Percentiles rank a stretch among this genome's conserved stretches.
Conservation (phyloP, 2,113 vertebrate species). For the western clawed frog (Xenopus tropicalis) region UCB_Xtro_10.0 CM004449.2:74479001-74479500, state of each 20-base stretch:
- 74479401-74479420: conserved; percentile 32
- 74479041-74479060: background rate
- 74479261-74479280: conserved; percentile 20
- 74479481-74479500: conserved; percentile 38
- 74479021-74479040: no score
- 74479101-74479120: background rate
- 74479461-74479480: conserved; percentile 12
- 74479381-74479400: conserved; percentile 42
- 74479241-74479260: conserved; percentile 19
- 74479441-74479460: conserved; percentile 33
- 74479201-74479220: conserved; percentile 11
- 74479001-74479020: no score
- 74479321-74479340: conserved; percentile 26
- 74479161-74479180: background rate
- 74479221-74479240: conserved; percentile 31
- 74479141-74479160: background rate
- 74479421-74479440: conserved; percentile 37
- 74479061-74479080: background rate
- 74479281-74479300: background rate
- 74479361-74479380: conserved; percentile 35
- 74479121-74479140: no score
- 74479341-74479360: conserved; percentile 40
- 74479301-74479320: background rate
- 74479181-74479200: conserved; percentile 8
- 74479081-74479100: background rate